These are phyloP conservation scores for Anser cygnoides DNA, from an alignment of 2,113 vertebrate species.

Conservation along the genomic window DNA sequence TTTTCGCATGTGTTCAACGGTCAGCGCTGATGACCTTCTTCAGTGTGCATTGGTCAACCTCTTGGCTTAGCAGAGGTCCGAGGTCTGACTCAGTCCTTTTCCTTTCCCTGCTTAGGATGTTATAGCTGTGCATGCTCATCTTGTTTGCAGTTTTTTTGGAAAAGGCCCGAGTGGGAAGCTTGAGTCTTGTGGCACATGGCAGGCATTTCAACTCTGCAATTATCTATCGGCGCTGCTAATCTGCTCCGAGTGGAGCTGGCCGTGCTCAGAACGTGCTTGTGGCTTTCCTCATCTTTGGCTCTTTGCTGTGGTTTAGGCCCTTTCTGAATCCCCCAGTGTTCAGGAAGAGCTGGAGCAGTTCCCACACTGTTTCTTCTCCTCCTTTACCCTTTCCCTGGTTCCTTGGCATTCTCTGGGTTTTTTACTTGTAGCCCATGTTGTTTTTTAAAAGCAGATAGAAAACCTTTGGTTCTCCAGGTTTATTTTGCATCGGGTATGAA, in stretches of 20 bases:
- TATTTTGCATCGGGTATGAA: not conserved
- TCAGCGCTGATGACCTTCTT: not conserved
- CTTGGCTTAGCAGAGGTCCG: accelerated
- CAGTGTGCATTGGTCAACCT: accelerated
- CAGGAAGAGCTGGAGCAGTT: not conserved
- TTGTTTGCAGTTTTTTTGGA: not conserved
- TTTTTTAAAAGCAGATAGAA: not conserved
- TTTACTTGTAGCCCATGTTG: not conserved
- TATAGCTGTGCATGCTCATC: not conserved
- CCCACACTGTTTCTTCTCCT: not conserved
- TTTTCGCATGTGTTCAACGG: not conserved
- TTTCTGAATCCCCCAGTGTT: not conserved
- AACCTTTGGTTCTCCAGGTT: not conserved
- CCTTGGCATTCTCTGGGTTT: not conserved
- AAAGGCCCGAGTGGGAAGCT: not conserved
- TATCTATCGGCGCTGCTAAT: not conserved
- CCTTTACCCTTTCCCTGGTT: not conserved
- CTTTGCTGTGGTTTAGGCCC: constrained; percentile 1
- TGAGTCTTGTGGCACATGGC: not conserved
- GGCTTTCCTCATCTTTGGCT: not conserved
- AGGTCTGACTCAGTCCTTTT: not conserved
- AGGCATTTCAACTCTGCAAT: not conserved
- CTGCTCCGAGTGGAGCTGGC: not conserved
- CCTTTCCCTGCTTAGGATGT: not conserved
- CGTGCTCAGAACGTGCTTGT: not conserved